These are phyloP conservation scores for Macrophya alboannulata DNA, from an alignment of 2,888 invertebrate genomes.

Conservation along the genomic window DNA sequence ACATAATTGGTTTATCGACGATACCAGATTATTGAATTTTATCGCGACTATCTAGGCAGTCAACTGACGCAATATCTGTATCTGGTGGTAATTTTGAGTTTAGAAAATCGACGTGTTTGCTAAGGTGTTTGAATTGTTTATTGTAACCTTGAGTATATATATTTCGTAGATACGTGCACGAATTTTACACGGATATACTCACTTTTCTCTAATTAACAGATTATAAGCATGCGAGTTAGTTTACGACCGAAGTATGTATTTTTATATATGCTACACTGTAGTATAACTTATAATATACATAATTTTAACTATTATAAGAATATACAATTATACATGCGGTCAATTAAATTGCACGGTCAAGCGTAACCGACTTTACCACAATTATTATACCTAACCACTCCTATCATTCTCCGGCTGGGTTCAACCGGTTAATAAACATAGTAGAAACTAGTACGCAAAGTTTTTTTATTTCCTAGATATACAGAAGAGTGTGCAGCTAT, in stretches of 20 bases:
- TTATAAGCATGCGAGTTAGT: not conserved
- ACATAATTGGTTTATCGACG: not conserved
- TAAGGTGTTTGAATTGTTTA: not conserved
- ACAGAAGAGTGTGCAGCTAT: too few relatives aligned
- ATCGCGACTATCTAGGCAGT: not conserved
- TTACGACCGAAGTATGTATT: not conserved
- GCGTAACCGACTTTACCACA: not conserved
- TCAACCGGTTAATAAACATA: conserved; percentile 16
- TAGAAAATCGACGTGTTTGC: not conserved
- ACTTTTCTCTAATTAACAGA: conserved; percentile 10
- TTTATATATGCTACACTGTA: too few relatives aligned
- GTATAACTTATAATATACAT: not conserved
- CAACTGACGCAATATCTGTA: not conserved
- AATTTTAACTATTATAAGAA: not conserved
- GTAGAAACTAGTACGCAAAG: not conserved
- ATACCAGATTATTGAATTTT: not conserved
- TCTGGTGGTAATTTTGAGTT: not conserved
- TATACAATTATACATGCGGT: not conserved
- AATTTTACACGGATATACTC: not conserved
- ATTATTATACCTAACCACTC: not conserved
- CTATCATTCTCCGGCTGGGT: not conserved
- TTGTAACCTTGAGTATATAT: not conserved
- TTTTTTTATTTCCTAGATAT: not conserved
- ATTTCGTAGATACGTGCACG: not conserved
- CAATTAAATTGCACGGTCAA: conserved; percentile 22